Evolutionary conservation across 2,888 invertebrate species (phyloP).

Genomic region (Caenorhabditis zanzibari): DNA sequence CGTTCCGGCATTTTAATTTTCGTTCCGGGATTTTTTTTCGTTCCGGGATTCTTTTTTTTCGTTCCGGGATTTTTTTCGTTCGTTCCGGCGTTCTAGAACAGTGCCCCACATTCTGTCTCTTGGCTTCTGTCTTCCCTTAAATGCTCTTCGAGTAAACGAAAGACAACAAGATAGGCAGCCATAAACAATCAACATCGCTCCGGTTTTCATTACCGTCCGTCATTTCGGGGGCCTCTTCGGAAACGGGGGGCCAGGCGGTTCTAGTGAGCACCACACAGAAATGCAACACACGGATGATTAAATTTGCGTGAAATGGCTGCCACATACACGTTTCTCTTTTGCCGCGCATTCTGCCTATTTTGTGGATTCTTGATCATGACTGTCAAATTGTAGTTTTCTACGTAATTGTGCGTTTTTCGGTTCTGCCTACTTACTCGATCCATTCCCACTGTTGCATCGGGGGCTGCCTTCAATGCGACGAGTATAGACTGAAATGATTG

Average conservation of each 20-base stretch:
- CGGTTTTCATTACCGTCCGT: slow-evolving; percentile 65
- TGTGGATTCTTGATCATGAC: slow-evolving; percentile 55
- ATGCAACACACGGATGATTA: slow-evolving; percentile 62
- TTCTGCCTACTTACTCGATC: slow-evolving; percentile 54
- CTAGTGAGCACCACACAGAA: slow-evolving; percentile 51
- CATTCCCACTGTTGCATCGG: slow-evolving; percentile 63
- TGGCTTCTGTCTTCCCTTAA: slow-evolving; percentile 9
- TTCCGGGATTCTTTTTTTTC: too few relatives aligned
- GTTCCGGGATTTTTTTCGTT: too few relatives aligned
- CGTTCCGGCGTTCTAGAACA: too few relatives aligned
- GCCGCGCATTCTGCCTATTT: slow-evolving; percentile 49
- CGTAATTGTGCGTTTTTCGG: background rate
- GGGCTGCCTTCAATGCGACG: slow-evolving; percentile 46
- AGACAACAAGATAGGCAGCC: slow-evolving; percentile 46
- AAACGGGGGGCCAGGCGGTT: slow-evolving; percentile 35
- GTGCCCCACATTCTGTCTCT: slow-evolving; percentile 13
- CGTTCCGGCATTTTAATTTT: too few relatives aligned
- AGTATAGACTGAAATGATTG: slow-evolving; percentile 50
- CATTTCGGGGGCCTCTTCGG: slow-evolving; percentile 35
- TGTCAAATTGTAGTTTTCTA: slow-evolving; percentile 42
- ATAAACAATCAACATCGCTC: slow-evolving; percentile 60
- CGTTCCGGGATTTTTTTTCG: too few relatives aligned
- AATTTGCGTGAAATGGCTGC: slow-evolving; percentile 60
- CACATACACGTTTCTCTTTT: slow-evolving; percentile 34
- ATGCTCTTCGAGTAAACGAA: slow-evolving; percentile 23